Conservation (phyloP, 2,797 vertebrate species). For the Liparis tanakae region DNA sequence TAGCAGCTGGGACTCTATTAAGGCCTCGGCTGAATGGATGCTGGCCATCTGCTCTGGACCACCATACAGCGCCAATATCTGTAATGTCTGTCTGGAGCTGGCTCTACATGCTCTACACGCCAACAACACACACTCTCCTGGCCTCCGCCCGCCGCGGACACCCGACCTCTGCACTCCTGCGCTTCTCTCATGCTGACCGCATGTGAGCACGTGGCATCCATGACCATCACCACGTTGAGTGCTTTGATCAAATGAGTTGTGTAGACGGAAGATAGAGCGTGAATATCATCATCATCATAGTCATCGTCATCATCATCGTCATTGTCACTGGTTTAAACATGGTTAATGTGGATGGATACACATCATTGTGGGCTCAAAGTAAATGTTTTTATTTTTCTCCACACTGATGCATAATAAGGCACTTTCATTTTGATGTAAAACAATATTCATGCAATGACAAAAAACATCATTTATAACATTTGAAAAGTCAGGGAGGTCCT, state of each 20-base stretch:
- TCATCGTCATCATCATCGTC: not conserved
- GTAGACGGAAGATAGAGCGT: not conserved
- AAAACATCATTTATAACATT: conserved; percentile 2
- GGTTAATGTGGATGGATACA: not conserved
- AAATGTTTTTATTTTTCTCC: not conserved
- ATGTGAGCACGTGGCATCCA: conserved; percentile 1
- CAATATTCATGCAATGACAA: conserved; percentile 7
- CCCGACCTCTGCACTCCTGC: not conserved
- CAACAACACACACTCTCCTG: conserved; percentile 31
- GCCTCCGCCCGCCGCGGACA: not conserved
- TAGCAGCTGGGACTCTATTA: conserved; percentile 83
- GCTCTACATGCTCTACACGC: conserved; percentile 46
- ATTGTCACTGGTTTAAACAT: not conserved
- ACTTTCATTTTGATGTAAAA: conserved; percentile 6
- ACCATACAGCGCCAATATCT: conserved; percentile 60
- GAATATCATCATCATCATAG: not conserved
- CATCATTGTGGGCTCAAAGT: not conserved
- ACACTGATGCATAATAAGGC: not conserved
- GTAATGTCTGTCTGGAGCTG: conserved; percentile 60
- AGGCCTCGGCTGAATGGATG: conserved; percentile 73
- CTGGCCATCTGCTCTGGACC: conserved; percentile 81
- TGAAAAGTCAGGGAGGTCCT: conserved; percentile 13
- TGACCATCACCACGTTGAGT: not conserved
- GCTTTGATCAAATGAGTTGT: not conserved
- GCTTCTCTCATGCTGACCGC: not conserved